phyloP scores from a whole-genome alignment of 2,888 invertebrate genomes.

The Chrysotoxum bicinctum region DNA sequence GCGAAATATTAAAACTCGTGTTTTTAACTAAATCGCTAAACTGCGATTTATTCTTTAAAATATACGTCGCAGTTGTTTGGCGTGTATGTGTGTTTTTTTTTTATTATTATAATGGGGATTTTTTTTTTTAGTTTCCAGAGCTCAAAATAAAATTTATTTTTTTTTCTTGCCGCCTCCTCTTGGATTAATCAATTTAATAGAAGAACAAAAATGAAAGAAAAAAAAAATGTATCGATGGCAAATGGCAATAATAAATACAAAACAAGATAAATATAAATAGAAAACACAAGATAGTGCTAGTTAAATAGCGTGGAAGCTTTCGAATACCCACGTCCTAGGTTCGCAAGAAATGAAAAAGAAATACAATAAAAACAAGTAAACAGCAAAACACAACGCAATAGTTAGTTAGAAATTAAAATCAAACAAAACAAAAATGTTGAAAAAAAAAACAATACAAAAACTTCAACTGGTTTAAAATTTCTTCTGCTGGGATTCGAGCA shows the following conservation, averaged over 20 bases:
- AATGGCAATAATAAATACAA: slow-evolving; percentile 17
- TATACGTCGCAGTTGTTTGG: slow-evolving; percentile 47
- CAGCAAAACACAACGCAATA: slow-evolving; percentile 25
- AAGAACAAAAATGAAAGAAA: slow-evolving; percentile 12
- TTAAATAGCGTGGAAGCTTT: slow-evolving; percentile 14
- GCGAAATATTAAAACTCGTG: not conserved
- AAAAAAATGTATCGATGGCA: slow-evolving; percentile 14
- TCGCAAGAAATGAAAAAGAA: slow-evolving; percentile 19
- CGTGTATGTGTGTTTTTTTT: not conserved
- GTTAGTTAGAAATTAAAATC: not conserved
- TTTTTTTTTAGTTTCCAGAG: slow-evolving; percentile 12
- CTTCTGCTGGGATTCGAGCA: not conserved
- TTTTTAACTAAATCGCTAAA: slow-evolving; percentile 40
- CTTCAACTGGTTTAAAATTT: slow-evolving; percentile 24
- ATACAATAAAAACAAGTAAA: slow-evolving; percentile 5
- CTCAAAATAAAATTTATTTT: slow-evolving; percentile 10
- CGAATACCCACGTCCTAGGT: slow-evolving; percentile 9
- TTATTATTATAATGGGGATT: not conserved
- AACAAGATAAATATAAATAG: slow-evolving; percentile 24
- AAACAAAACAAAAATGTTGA: not conserved
- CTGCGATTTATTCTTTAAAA: slow-evolving; percentile 47
- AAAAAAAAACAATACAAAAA: not conserved
- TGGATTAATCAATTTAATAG: slow-evolving; percentile 55
- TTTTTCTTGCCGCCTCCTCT: not conserved
- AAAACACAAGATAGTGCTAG: slow-evolving; percentile 26